Evolutionary conservation across 2,113 vertebrate genomes (phyloP).

Genomic region (Electrona antarctica): DNA sequence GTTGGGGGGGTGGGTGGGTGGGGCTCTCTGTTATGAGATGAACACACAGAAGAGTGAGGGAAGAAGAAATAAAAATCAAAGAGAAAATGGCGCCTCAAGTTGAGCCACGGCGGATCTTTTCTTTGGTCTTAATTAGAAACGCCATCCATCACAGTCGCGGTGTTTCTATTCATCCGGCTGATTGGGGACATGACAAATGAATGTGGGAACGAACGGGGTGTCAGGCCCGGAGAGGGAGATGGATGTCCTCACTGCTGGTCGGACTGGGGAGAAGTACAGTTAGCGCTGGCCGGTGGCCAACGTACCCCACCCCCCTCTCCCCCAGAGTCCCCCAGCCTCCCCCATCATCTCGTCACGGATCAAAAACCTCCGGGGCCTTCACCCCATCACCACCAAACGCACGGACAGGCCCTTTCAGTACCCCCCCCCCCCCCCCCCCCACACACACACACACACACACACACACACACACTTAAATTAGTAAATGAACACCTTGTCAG

Average conservation of each 20-base stretch:
- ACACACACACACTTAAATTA: conserved; percentile 72
- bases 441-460: too few relatives aligned
- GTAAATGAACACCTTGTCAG: conserved; percentile 79
- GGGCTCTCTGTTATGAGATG: conserved; percentile 70
- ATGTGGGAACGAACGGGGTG: conserved; percentile 90
- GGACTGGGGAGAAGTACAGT: conserved; percentile 87
- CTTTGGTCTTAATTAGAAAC: conserved; percentile 86
- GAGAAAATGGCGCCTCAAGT: conserved; percentile 69
- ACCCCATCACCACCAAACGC: conserved; percentile 63
- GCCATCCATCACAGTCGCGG: conserved; percentile 85
- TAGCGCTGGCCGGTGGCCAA: conserved; percentile 86
- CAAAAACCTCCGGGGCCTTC: conserved; percentile 65
- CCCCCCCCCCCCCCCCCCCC: conserved; percentile 65
- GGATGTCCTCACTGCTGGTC: conserved; percentile 86
- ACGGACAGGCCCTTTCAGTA: conserved; percentile 36
- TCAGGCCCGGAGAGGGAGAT: conserved; percentile 85
- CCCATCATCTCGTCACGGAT: conserved; percentile 55
- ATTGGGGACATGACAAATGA: conserved; percentile 95
- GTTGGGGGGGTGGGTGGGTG: conserved; percentile 34
- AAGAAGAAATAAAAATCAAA: conserved; percentile 26
- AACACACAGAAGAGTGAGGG: conserved; percentile 33
- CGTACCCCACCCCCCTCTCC: conserved; percentile 39
- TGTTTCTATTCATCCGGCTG: conserved; percentile 89
- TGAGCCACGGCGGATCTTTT: conserved; percentile 74
- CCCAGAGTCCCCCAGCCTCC: conserved; percentile 42